phyloP scores from a whole-genome alignment of 2,888 invertebrate genomes.

The Polydrusus pterygomalis region DNA sequence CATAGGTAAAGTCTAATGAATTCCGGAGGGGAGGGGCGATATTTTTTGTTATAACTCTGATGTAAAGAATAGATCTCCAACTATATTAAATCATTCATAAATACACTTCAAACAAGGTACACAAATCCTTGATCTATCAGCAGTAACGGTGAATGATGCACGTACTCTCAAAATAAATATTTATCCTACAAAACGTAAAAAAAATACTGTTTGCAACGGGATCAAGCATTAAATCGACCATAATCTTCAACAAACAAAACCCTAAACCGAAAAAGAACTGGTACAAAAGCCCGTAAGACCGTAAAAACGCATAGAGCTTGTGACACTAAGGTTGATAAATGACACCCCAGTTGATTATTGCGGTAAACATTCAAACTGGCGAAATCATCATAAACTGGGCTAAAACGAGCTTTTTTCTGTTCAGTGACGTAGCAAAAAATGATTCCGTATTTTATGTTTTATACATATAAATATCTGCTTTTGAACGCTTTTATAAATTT shows the following conservation, averaged over 20 bases:
- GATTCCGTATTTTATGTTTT: neutral
- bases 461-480: neutral
- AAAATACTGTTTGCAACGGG: conserved; percentile 28
- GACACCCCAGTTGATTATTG: conserved; percentile 49
- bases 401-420: conserved; percentile 37
- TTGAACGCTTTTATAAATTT: too few species aligned
- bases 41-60: too few species aligned
- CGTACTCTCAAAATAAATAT: conserved; percentile 31
- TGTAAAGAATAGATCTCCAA: too few species aligned
- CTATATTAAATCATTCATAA: too few species aligned
- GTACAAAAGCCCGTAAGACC: conserved; percentile 47
- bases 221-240: conserved; percentile 39
- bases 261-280: conserved; percentile 38
- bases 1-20: too few species aligned
- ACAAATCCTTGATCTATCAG: neutral
- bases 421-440: conserved; percentile 16
- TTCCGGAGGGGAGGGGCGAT: too few species aligned
- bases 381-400: conserved; percentile 48
- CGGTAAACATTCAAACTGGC: conserved; percentile 51
- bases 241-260: conserved; percentile 47
- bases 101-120: too few species aligned
- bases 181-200: conserved; percentile 24
- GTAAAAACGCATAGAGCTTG: conserved; percentile 49
- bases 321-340: conserved; percentile 56
- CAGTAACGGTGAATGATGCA: neutral